Conservation (phyloP, 2,113 vertebrate species). For the Suricata suricatta region DNA sequence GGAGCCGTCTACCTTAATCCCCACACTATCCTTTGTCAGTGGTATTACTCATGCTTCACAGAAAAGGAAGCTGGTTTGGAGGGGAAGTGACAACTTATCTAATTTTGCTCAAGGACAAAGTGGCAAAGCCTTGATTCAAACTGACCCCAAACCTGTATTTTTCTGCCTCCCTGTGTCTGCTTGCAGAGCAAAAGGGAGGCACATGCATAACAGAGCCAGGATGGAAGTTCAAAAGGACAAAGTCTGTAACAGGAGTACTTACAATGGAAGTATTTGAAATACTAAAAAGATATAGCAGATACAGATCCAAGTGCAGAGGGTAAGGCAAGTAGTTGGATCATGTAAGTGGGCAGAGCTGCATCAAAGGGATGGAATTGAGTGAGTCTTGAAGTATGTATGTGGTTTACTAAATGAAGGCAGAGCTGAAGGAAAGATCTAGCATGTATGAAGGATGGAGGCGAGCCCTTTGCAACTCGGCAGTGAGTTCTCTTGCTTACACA, state of each 20-base stretch:
- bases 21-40: neutral
- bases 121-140: neutral
- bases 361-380: neutral
- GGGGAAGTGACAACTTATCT: neutral
- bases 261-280: neutral
- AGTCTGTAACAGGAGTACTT: neutral
- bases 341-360: neutral
- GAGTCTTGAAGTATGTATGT: fast-evolving
- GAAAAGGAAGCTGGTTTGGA: neutral
- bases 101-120: neutral
- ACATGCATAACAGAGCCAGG: fast-evolving
- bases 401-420: neutral
- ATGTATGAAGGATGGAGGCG: neutral
- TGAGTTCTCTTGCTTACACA: neutral
- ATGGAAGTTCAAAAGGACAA: neutral
- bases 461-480: neutral
- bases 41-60: neutral
- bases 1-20: neutral
- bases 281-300: neutral
- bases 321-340: too few species aligned
- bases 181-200: neutral
- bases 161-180: neutral
- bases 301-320: neutral
- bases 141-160: neutral
- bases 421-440: neutral